A percentile compares a stretch with the other conserved stretches of the same genome.
Conservation (phyloP, 2,113 vertebrate species). For the Porphyrio hochstetteri region DNA sequence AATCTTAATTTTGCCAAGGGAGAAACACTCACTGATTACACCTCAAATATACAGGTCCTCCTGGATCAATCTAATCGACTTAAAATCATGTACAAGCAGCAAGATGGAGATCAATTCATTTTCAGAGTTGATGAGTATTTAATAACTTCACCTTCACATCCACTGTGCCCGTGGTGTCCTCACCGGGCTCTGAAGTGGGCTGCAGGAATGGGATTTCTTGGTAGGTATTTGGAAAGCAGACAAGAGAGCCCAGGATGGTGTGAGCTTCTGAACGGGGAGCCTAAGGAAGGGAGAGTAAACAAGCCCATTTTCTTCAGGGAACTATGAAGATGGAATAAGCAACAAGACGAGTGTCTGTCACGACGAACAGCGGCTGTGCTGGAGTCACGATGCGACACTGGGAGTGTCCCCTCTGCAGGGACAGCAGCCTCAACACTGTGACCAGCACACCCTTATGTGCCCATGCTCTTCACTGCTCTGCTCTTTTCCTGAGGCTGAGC, state of each 20-base stretch:
- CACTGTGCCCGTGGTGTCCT: slow-evolving; percentile 72
- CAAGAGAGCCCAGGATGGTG: slow-evolving; percentile 91
- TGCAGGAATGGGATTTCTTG: slow-evolving; percentile 83
- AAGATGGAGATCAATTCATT: background rate
- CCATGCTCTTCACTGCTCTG: background rate
- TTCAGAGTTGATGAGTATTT: background rate
- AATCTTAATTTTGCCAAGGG: background rate
- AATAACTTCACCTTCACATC: slow-evolving; percentile 86
- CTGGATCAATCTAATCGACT: background rate
- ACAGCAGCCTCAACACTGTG: background rate
- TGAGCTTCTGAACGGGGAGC: slow-evolving; percentile 92
- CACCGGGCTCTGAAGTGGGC: slow-evolving; percentile 71
- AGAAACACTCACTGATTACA: background rate
- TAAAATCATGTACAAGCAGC: background rate
- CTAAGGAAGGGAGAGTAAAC: slow-evolving; percentile 54
- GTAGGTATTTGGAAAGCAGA: slow-evolving; percentile 95
- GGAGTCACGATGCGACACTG: accelerated
- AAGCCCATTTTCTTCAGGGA: background rate
- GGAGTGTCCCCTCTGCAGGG: background rate
- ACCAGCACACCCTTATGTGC: background rate
- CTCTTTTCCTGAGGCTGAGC: background rate
- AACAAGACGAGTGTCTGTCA: accelerated
- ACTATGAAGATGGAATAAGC: background rate
- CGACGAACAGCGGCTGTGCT: accelerated
- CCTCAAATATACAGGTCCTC: background rate